Conservation (phyloP, 2,113 vertebrate genomes). For the Fukomys damarensis region DNA sequence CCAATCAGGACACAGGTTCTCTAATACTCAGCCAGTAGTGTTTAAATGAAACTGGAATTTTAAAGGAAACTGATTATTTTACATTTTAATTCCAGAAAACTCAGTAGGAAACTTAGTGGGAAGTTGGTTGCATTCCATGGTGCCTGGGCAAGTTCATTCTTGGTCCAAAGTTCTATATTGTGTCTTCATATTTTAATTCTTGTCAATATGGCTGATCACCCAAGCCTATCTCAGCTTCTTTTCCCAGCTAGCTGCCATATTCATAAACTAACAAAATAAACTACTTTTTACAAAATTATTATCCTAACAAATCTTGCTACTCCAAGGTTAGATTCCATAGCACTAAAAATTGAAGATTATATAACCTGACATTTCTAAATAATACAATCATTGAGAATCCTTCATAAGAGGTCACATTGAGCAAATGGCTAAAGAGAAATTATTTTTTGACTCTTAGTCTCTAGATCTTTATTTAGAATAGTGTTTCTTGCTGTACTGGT, state of each 20-base stretch:
- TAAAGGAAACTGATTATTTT: neutral
- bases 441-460: neutral
- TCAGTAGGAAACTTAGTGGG: neutral
- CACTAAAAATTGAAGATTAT: neutral
- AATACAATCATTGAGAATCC: neutral
- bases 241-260: neutral
- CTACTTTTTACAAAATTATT: neutral
- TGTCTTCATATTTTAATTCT: neutral
- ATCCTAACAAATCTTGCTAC: neutral
- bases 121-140: neutral
- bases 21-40: neutral
- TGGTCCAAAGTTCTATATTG: neutral
- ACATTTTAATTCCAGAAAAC: neutral
- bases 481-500: slow-evolving; percentile 48
- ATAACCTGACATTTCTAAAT: neutral
- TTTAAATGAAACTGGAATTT: neutral
- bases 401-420: neutral
- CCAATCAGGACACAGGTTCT: neutral
- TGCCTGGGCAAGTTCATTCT: neutral
- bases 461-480: neutral
- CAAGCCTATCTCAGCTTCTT: neutral
- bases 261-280: neutral
- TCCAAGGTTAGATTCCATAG: neutral
- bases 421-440: neutral
- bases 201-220: neutral